Evolutionary conservation across 2,113 vertebrate species (phyloP).

Genomic region (Falco punctatus): DNA sequence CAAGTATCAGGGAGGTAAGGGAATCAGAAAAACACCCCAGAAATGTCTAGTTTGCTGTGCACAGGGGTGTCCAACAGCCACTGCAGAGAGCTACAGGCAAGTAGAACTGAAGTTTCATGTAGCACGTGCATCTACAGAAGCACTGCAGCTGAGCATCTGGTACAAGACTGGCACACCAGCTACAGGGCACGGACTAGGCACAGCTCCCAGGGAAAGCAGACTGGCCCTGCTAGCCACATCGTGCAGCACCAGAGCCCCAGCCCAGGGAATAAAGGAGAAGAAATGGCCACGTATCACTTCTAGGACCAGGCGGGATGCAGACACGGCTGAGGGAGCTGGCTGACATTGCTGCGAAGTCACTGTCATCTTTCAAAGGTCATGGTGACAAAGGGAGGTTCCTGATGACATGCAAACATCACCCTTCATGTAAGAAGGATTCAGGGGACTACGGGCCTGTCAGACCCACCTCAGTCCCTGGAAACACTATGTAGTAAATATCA

Average conservation of each 20-base stretch:
- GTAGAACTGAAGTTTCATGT: background rate
- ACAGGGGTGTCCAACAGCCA: background rate
- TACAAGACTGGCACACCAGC: fast-evolving
- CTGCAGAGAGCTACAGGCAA: background rate
- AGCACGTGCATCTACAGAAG: background rate
- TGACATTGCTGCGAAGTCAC: background rate
- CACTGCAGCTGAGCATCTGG: fast-evolving
- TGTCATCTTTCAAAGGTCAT: background rate
- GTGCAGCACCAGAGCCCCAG: background rate
- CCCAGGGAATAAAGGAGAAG: background rate
- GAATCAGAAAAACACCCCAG: background rate
- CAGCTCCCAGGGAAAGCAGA: background rate
- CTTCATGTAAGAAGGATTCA: background rate
- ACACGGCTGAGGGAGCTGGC: background rate
- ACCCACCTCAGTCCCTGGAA: background rate
- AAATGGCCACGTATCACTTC: background rate
- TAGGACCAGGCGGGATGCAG: background rate
- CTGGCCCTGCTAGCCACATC: background rate
- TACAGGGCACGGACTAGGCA: fast-evolving
- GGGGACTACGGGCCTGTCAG: background rate
- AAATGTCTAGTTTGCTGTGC: background rate
- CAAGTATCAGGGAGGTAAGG: background rate
- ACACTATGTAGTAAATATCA: background rate
- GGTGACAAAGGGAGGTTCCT: background rate
- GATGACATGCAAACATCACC: background rate